Evolutionary conservation across 2,888 invertebrate species (phyloP), one percentile per base, ranked within the genome.

Genomic region (Mactromeris polynyma): DNA sequence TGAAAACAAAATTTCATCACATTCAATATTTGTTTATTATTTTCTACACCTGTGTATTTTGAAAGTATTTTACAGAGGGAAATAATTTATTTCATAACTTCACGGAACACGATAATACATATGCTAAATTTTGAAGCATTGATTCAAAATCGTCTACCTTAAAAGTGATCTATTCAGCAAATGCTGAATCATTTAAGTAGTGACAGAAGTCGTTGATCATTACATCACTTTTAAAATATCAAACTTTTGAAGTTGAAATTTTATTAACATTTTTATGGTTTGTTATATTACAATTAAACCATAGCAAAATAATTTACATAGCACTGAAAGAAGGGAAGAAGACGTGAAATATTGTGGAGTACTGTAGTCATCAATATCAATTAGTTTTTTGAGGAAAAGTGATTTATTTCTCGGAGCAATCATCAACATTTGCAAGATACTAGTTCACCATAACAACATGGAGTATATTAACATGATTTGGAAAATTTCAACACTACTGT

Each of bases 391-490:
- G 9, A 1, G 21, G 26, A 17, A 73, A 73, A 73, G 36, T 73
- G 73, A 73, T 73, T 73, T 36, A 73, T 36, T 36, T 33, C 73
- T 36, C 17, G 19, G 36, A 33, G 19, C n/a, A 73, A 73, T 33
- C 26, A 33, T 33, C 73, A 14, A 73, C 73, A 33, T 73, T 73
- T 17, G 33, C 19, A 11, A 17, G 73, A 73, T 3, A 36, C 36
- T 73, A 26, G 31, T 73, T 73, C 36, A 58, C 9, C 58, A 58
- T 40, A 54, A 81, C 26, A 83, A 42, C n/a, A 84, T 84, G 83
- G 83, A 83, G 83, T 83, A 83, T 73, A 77, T 40, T 38, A 73
- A 46, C 31, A 83, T 77, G 31, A 83, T 58, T 26, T 77, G 83
- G 83, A 83, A 46, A 40, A 77, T 83, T 38, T 40, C n/a, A 4